Conservation (phyloP, 35 echinoderm and acorn worm species). For the Ptychodera flava region DNA sequence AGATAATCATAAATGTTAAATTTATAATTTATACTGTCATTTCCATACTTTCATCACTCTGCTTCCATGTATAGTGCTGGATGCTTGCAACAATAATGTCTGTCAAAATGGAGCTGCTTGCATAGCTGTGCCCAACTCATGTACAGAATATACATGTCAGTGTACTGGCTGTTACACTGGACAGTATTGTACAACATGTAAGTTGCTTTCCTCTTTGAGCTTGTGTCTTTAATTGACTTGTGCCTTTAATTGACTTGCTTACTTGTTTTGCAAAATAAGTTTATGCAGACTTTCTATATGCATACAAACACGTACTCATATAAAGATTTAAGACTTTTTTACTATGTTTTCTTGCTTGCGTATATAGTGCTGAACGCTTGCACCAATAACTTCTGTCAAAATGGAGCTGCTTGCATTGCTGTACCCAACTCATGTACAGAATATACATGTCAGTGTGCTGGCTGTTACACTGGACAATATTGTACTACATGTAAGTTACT, state of each 20-base stretch:
- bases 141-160: neutral
- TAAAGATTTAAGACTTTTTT: too few relatives aligned
- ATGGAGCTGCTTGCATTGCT: conserved; percentile 20
- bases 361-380: conserved; percentile 13
- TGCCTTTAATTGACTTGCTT: neutral
- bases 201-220: neutral
- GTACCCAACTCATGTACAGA: conserved; percentile 7
- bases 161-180: neutral
- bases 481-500: conserved; percentile 34
- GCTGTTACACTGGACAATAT: conserved; percentile 29
- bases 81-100: neutral
- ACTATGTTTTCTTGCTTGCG: too few relatives aligned
- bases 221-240: neutral
- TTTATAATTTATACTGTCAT: neutral
- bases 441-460: conserved; percentile 27
- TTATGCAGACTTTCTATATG: too few relatives aligned
- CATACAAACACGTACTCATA: too few relatives aligned
- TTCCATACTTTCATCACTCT: too few relatives aligned
- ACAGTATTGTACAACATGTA: neutral
- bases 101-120: conserved; percentile 7
- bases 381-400: conserved; percentile 12
- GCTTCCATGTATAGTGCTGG: neutral
- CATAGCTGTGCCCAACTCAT: neutral
- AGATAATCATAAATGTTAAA: too few relatives aligned
- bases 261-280: too few relatives aligned